Conservation (phyloP, 2,113 vertebrate genomes). For the Emydocephalus ijimae region DNA sequence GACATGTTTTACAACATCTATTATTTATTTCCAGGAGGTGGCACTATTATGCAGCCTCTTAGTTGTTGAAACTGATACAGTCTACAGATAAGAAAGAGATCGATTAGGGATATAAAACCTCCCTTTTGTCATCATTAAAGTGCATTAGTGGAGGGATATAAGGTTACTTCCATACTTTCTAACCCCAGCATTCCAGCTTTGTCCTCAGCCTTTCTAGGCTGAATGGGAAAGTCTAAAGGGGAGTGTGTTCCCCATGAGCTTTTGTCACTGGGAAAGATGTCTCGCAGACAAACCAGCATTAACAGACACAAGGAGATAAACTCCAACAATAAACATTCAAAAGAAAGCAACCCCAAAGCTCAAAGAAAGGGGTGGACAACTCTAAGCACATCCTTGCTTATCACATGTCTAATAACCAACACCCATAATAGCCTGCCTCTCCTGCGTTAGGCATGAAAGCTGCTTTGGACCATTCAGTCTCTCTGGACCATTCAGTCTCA, state of each 20-base stretch:
- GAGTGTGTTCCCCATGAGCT: neutral
- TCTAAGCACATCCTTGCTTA: neutral
- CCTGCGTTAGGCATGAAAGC: neutral
- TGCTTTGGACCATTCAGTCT: neutral
- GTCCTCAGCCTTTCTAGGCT: neutral
- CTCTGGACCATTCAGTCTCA: neutral
- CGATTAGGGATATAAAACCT: neutral
- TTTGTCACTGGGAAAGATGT: neutral
- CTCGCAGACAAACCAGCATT: neutral
- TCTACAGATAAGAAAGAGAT: neutral
- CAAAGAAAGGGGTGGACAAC: neutral
- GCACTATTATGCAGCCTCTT: conserved; percentile 23
- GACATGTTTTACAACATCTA: neutral
- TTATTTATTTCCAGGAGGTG: conserved; percentile 38
- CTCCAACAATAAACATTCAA: neutral
- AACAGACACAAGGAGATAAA: neutral
- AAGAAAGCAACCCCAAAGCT: neutral
- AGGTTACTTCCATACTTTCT: neutral
- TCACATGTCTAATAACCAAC: neutral
- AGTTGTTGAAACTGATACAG: neutral
- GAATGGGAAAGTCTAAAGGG: neutral
- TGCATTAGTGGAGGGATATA: neutral
- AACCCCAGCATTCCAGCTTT: neutral
- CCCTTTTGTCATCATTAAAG: neutral
- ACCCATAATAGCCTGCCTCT: neutral